These are phyloP conservation scores for Erpetoichthys calabaricus DNA, from an alignment of 2,797 vertebrate species.

Conservation along the genomic window DNA sequence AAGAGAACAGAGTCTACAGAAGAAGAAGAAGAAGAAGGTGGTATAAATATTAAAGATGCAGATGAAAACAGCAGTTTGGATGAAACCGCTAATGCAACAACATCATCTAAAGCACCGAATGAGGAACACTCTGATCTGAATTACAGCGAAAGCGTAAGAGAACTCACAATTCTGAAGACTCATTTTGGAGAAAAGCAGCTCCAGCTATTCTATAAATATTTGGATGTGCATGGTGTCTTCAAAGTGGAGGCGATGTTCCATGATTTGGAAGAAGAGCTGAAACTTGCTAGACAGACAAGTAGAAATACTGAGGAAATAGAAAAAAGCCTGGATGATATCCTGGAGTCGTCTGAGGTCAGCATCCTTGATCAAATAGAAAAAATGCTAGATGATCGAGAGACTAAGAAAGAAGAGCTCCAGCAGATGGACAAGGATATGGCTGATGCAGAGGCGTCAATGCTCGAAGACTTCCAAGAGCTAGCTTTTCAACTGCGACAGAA, in stretches of 20 bases:
- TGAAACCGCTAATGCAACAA: too few relatives aligned
- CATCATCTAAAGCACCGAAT: not conserved
- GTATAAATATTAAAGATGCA: fast-evolving
- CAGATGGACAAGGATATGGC: conserved; percentile 33
- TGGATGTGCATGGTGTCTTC: conserved; percentile 50
- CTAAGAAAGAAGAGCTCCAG: conserved; percentile 26
- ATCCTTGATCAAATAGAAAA: conserved; percentile 68
- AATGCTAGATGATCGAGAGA: conserved; percentile 51
- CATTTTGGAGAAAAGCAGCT: conserved; percentile 59
- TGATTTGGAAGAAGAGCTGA: conserved; percentile 59
- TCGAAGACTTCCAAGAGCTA: conserved; percentile 81
- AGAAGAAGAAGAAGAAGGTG: not conserved
- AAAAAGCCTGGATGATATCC: conserved; percentile 59
- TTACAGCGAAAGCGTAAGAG: conserved; percentile 43
- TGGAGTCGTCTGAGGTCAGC: conserved; percentile 61
- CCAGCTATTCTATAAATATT: conserved; percentile 47
- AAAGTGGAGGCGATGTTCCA: conserved; percentile 69
- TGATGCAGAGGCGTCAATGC: conserved; percentile 63
- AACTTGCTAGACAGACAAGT: conserved; percentile 33
- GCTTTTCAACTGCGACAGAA: conserved; percentile 72
- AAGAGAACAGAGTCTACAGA: conserved; percentile 5
- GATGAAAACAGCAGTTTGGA: not conserved
- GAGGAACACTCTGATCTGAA: conserved; percentile 25
- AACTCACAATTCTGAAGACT: conserved; percentile 51
- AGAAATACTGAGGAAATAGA: conserved; percentile 46